Conservation (phyloP, 2,797 vertebrate genomes). For the Cottoperca gobio region DNA sequence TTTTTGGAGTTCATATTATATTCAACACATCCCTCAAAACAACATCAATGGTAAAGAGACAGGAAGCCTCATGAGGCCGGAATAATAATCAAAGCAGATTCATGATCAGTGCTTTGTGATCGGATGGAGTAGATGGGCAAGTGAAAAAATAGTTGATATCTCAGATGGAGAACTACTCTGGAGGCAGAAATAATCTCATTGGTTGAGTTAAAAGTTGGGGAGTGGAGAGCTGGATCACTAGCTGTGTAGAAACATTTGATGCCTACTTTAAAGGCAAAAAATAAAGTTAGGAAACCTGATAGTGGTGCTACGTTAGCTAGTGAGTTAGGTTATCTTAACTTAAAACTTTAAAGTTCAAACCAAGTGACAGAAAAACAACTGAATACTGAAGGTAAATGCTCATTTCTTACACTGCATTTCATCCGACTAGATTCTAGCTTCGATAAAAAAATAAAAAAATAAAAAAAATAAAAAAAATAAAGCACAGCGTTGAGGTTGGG, state of each 20-base stretch:
- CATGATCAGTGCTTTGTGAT: constrained; percentile 68
- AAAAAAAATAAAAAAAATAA: too few species aligned
- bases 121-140: constrained; percentile 66
- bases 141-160: constrained; percentile 16
- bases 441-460: too few species aligned
- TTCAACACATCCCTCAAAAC: constrained; percentile 51
- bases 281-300: neutral
- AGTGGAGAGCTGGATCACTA: neutral
- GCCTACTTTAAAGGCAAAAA: neutral
- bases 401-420: neutral
- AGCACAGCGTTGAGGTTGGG: neutral
- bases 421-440: constrained; percentile 1
- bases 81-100: constrained; percentile 56
- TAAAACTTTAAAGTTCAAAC: neutral
- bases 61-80: constrained; percentile 54
- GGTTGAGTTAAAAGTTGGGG: constrained; percentile 45
- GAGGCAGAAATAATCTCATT: constrained; percentile 53
- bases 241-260: neutral
- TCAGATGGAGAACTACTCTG: constrained; percentile 3
- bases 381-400: constrained; percentile 5
- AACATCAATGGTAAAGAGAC: constrained; percentile 42
- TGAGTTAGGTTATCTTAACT: neutral
- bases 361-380: neutral
- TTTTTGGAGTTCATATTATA: constrained; percentile 53
- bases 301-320: neutral